phyloP scores from a whole-genome alignment of 2,113 vertebrate species.

The Cheilinus undulatus region DNA sequence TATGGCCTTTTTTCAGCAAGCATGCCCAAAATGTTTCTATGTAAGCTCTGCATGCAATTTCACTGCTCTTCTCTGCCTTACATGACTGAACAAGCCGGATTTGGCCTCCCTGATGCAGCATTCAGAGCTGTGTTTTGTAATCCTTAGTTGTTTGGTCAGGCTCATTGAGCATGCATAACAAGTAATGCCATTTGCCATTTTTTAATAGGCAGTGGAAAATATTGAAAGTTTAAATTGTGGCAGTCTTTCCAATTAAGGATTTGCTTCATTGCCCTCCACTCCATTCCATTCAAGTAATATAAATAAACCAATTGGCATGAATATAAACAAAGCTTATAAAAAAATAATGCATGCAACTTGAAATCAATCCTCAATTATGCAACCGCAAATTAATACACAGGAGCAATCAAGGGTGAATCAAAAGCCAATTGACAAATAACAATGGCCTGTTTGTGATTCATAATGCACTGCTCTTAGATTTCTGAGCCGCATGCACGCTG shows the following conservation, averaged over 20 bases:
- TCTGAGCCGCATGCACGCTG: constrained; percentile 11
- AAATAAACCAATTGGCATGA: constrained; percentile 70
- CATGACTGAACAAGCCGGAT: background rate
- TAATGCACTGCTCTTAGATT: constrained; percentile 15
- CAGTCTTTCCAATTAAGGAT: constrained; percentile 75
- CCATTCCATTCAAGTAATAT: constrained; percentile 70
- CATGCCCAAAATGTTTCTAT: background rate
- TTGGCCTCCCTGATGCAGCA: background rate
- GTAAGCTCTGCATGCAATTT: background rate
- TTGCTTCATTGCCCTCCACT: constrained; percentile 69
- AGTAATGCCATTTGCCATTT: constrained; percentile 66
- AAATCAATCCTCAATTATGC: constrained; percentile 77
- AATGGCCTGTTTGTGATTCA: constrained; percentile 63
- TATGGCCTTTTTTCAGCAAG: background rate
- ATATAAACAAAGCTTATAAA: constrained; percentile 75
- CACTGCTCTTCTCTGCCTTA: background rate
- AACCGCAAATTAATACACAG: constrained; percentile 73
- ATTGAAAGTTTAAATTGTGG: constrained; percentile 75
- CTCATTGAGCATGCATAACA: constrained; percentile 75
- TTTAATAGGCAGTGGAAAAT: constrained; percentile 70
- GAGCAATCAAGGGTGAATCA: constrained; percentile 76
- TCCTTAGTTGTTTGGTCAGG: constrained; percentile 42
- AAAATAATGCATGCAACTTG: constrained; percentile 61
- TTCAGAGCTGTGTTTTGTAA: constrained; percentile 19
- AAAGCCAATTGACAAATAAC: constrained; percentile 75